Base-by-base conservation (phyloP, 2,113 vertebrate genomes). In the Varanus salvator region DNA sequence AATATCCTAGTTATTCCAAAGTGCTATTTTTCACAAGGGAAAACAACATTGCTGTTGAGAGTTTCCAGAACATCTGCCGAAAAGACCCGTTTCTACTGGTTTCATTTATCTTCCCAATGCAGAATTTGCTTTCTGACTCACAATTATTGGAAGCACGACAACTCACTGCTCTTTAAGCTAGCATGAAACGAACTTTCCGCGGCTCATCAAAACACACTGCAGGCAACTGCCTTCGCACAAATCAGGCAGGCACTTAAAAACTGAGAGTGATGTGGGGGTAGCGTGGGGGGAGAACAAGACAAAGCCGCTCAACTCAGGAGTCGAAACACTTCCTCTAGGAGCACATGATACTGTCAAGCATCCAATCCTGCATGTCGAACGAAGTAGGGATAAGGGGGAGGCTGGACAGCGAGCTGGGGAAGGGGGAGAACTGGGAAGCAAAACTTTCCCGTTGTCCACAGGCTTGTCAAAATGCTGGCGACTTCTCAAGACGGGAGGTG, bases 311-410 rank as follows among this genome's bases (percentile, higher is more conserved):
- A 7, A 8, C 7, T 6, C 60, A 68, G 50, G 44, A n/a, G 11
- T 6, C 3, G 17, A 17, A 75, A 66, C 4, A 19, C 27, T 64
- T 17, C 38, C 17, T 34, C 29, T 3, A n/a, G 48, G 2, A 29
- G 11, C 27, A 50, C 17, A 57, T 4, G 38, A 34, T 44, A 31
- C 34, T 17, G 5, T 4, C 3, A 64, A 38, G 27, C 74, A 66
- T 7, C 34, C 5, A 85, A 34, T 34, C 29, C 21, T 74, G 44
- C 12, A 34, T 5, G 31, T 17, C 80, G 6, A 11, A 38, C 38
- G 38, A 2, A 0, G 21, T 8, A 1, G 1, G 0, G 8, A 12
- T 54, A 54, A 54, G 54, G 54, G 7, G 54, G 14, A 15, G 31
- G 11, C 25, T 69, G 50, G 1, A 12, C 15, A 44, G 1, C 7